These are phyloP conservation scores for Ormyrus thymus DNA, from an alignment of 2,888 invertebrate species.

Conservation along the genomic window DNA sequence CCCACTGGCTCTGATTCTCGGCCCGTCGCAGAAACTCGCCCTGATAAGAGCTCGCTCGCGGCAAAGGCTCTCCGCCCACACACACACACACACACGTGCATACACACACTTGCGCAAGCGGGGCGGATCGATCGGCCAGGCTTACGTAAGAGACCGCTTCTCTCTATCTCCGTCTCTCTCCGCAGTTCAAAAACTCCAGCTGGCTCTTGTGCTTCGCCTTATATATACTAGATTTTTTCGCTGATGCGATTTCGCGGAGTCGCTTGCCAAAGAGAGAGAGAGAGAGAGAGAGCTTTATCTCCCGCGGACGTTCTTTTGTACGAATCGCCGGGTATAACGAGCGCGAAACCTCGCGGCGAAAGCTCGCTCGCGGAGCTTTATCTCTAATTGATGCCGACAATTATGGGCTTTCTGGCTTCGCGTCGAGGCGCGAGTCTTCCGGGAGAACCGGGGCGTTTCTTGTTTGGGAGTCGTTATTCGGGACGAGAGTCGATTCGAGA, in stretches of 20 bases:
- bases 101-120: neutral
- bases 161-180: slow-evolving; percentile 15
- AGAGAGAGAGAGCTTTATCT: too few relatives aligned
- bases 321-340: too few relatives aligned
- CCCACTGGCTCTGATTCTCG: neutral
- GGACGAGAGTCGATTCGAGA: neutral
- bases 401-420: too few relatives aligned
- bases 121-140: slow-evolving; percentile 41
- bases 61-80: neutral
- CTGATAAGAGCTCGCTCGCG: neutral
- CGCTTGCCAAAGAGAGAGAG: too few relatives aligned
- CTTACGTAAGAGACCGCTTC: slow-evolving; percentile 39
- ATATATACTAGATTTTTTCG: too few relatives aligned
- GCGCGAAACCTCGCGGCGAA: too few relatives aligned
- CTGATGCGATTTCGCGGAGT: too few relatives aligned
- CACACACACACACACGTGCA: neutral
- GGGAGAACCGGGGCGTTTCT: too few relatives aligned
- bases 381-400: neutral
- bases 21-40: slow-evolving; percentile 22
- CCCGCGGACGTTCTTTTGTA: too few relatives aligned
- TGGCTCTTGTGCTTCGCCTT: neutral
- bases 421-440: too few relatives aligned
- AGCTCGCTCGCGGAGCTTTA: neutral
- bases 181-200: slow-evolving; percentile 39
- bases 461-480: too few relatives aligned